Evolutionary conservation across 2,797 vertebrate species (phyloP), one percentile per base, ranked within the genome.

Genomic region (Syngnathus rostellatus): DNA sequence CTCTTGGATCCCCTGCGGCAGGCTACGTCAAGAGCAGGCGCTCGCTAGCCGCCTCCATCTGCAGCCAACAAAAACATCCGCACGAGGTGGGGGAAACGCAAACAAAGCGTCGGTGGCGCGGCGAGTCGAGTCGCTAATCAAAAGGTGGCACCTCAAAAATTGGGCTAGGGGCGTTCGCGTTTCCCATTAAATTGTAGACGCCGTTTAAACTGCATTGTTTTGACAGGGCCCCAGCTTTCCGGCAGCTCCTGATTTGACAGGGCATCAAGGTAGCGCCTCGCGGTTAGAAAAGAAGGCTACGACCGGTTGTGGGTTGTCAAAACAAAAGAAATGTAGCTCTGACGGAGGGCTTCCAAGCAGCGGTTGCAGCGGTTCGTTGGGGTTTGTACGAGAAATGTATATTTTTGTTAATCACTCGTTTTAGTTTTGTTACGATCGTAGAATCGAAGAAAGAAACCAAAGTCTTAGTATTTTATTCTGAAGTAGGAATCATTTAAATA

Each of bases 121-220:
- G 46, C 8, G 8, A 16, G 50, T 51, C 25, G 12, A 38, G 50
- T 38, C 38, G 19, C 63, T 0, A 11, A 31, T n/a, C 46, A 14
- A 12, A 51, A 40, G 5, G 37, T 31, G 11, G 21, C 5, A n/a
- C 45, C 31, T 38, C 17, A 7, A 43, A 12, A 2, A 9, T 12
- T 6, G 6, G 3, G 0, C 31, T 2, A 1, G 6, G 0, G 9
- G 25, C 46, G n/a, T 21, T 53, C 14, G 5, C 23, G 14, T 4
- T 1, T 1, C 0, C 0, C 40, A 16, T 53, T 58, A n/a, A 21
- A 38, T 0, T 2, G 23, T 38, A 0, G 1, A 7, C 50, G 57
- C 19, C 58, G 50, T 66, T 37, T 14, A 2, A 65, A 23, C 64
- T 67, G 73, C 66, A 55, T 88, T 88, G 85, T 88, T 87, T 81